A percentile compares a stretch with the other conserved stretches of the same genome.
phyloP scores from a whole-genome alignment of 2,888 invertebrate genomes.

The Drosophila subquinaria region DNA sequence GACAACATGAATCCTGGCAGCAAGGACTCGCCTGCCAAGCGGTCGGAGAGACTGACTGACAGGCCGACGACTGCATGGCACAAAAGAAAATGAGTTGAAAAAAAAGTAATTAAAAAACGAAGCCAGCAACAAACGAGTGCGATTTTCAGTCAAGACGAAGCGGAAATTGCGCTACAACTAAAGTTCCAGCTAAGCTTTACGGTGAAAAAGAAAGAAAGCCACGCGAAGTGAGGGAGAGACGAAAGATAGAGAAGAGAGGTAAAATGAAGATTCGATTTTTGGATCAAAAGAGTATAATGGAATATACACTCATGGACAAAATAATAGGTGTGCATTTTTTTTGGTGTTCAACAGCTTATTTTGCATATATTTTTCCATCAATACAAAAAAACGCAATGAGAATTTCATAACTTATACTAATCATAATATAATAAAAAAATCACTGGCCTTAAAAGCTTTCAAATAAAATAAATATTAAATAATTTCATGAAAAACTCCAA shows the following conservation, averaged over 20 bases:
- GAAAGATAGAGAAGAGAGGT: neutral
- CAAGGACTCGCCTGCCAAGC: conserved; percentile 64
- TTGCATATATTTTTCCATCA: too few species aligned
- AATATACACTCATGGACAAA: too few species aligned
- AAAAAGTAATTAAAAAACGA: conserved; percentile 72
- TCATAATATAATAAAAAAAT: too few species aligned
- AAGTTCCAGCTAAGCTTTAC: neutral
- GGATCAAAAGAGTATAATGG: neutral
- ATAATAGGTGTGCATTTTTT: too few species aligned
- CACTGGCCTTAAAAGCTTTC: too few species aligned
- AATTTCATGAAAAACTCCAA: too few species aligned
- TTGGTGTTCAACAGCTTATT: too few species aligned
- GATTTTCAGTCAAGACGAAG: conserved; percentile 16
- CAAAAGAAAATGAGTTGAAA: conserved; percentile 83
- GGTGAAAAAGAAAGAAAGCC: too few species aligned
- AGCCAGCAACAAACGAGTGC: conserved; percentile 33
- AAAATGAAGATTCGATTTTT: neutral
- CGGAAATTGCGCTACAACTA: conserved; percentile 22
- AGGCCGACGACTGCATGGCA: conserved; percentile 62
- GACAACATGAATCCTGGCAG: conserved; percentile 50
- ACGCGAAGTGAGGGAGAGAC: neutral
- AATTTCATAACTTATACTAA: too few species aligned
- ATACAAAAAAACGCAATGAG: too few species aligned
- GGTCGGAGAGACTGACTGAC: conserved; percentile 10
- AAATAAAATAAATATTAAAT: too few species aligned